A percentile compares a stretch with the other conserved stretches of the same genome.
Evolutionary conservation across 2,113 vertebrate genomes (phyloP).

Genomic region (Chionomys nivalis): DNA sequence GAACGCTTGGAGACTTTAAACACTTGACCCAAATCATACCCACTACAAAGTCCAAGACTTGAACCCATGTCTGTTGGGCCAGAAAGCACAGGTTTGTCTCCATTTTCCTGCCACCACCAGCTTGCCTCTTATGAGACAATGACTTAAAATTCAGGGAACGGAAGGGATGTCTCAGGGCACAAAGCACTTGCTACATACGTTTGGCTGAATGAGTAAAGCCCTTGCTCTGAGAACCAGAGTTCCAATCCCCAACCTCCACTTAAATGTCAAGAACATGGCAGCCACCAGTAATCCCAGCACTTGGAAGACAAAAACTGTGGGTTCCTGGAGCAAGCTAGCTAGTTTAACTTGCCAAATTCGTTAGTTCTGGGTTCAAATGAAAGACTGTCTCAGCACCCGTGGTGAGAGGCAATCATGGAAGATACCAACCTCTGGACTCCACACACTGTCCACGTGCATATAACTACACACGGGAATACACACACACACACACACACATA

Average conservation of each 20-base stretch:
- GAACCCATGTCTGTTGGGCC: conserved; percentile 61
- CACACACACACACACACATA: background rate
- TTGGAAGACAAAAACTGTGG: background rate
- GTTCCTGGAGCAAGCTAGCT: background rate
- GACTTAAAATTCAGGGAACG: background rate
- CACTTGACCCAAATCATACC: background rate
- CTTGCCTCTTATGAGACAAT: background rate
- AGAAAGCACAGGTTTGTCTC: conserved; percentile 39
- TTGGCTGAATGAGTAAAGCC: background rate
- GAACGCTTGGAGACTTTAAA: background rate
- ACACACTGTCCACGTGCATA: background rate
- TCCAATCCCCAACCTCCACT: no score
- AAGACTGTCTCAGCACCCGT: background rate
- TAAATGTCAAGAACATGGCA: background rate
- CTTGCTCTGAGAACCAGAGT: background rate
- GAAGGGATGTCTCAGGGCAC: background rate
- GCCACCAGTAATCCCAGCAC: background rate
- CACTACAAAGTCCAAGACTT: conserved; percentile 53
- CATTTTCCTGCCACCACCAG: background rate
- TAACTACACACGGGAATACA: background rate
- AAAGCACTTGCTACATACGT: background rate
- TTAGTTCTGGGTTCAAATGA: background rate
- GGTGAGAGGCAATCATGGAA: background rate
- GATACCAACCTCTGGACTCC: background rate
- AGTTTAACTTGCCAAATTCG: background rate